Base-by-base conservation (phyloP, 2,797 vertebrate genomes). In the Chloroceryle amazona region DNA sequence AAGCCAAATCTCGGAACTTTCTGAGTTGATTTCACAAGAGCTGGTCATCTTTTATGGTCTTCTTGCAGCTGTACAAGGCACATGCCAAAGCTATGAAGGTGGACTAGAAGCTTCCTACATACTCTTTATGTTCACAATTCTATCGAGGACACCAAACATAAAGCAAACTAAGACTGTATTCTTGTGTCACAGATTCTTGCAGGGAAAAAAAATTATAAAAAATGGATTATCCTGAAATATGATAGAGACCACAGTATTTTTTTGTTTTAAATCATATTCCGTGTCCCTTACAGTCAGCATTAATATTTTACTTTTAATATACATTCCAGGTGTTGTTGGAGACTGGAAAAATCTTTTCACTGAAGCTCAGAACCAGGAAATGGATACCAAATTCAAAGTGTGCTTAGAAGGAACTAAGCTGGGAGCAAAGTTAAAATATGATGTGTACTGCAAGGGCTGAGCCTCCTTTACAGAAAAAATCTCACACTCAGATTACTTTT, bases 261-360 rank as follows among this genome's bases (percentile, higher is more conserved):
- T 88, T 42, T 66, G 10, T 70, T 95, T 84, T 62, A 86, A 81
- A 76, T 54, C 0, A 54, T 81, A 74, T 13, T 68, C 22, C 37
- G 65, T 67, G 7, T 9, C 71, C 42, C 33, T 46, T 76, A 29
- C 31, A 52, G 33, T 55, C 51, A 70, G 71, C 13, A 11, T 3
- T 82, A 93, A 46, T 76, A n/a, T 52, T 92, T 79, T 61, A 29
- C 25, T 83, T 61, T 79, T 76, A 66, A 88, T 65, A 15, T 95
- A 16, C 93, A 47, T 96, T 94, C 29, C 68, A 98, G 98, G 98
- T 82, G 96, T 97, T 92, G 96, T 99, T 71, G 98, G 98, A 70
- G 98, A 98, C 86, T 98, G 98, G 98, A 98, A 97, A 93, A 98
- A 91, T 70, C 86, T 98, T 93, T 99, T 99, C 25, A 94, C 63